Conservation (phyloP, 2,797 vertebrate genomes). For the Urophycis tenuis region DNA sequence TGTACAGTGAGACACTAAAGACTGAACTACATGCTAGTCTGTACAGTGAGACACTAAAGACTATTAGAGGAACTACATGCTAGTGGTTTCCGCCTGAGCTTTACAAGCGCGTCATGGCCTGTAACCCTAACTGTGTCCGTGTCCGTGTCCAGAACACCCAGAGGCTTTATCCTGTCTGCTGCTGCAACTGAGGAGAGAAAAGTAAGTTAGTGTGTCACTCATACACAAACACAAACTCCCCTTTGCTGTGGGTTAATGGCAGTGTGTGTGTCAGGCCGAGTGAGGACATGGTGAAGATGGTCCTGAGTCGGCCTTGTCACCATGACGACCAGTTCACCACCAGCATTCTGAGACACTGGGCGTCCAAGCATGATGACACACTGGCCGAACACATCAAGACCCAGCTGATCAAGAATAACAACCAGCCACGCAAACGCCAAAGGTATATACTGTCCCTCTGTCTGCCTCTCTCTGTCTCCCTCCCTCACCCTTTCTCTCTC, state of each 20-base stretch:
- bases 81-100: too few relatives aligned
- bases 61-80: too few relatives aligned
- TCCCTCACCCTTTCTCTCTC: not conserved
- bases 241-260: not conserved
- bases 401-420: slow-evolving; percentile 97
- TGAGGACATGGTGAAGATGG: slow-evolving; percentile 99
- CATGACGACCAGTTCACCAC: slow-evolving; percentile 94
- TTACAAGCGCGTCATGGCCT: too few relatives aligned
- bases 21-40: too few relatives aligned
- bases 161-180: slow-evolving; percentile 91
- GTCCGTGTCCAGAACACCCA: slow-evolving; percentile 76
- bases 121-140: not conserved
- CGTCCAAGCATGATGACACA: slow-evolving; percentile 84
- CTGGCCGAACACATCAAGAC: slow-evolving; percentile 91
- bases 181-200: slow-evolving; percentile 88
- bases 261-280: not conserved
- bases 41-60: too few relatives aligned
- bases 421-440: slow-evolving; percentile 88
- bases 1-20: too few relatives aligned
- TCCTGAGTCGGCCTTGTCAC: slow-evolving; percentile 89
- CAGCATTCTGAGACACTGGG: slow-evolving; percentile 93
- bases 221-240: not conserved
- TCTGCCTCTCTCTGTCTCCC: not conserved
- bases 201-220: slow-evolving; percentile 63
- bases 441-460: slow-evolving; percentile 68